Evolutionary conservation across 2,888 invertebrate genomes (phyloP).

Genomic region (Scaptomyza flava): DNA sequence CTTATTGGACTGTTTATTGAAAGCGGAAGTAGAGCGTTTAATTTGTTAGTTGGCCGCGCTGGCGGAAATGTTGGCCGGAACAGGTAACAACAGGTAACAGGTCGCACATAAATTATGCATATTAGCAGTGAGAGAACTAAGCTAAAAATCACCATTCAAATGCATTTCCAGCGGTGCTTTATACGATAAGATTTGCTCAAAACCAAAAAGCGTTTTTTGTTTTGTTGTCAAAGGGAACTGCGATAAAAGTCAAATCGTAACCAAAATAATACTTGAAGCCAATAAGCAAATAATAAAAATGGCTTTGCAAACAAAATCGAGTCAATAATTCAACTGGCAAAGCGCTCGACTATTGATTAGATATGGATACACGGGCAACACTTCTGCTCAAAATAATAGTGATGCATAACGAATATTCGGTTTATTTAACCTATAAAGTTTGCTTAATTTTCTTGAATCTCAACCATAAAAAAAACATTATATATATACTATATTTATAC

Average conservation of each 20-base stretch:
- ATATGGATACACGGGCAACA: conserved; percentile 30
- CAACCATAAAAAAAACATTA: too few relatives aligned
- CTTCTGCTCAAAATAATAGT: not conserved
- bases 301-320: conserved; percentile 52
- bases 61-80: conserved; percentile 34
- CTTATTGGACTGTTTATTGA: conserved; percentile 53
- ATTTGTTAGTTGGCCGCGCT: conserved; percentile 48
- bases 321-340: conserved; percentile 64
- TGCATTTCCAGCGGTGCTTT: conserved; percentile 2
- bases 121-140: not conserved
- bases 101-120: conserved; percentile 41
- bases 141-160: conserved; percentile 9
- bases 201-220: conserved; percentile 19
- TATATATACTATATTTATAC: too few relatives aligned
- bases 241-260: conserved; percentile 13
- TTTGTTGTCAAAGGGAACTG: conserved; percentile 17
- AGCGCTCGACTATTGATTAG: conserved; percentile 55
- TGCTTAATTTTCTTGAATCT: too few relatives aligned
- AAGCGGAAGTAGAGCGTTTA: conserved; percentile 67
- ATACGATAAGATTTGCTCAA: conserved; percentile 49
- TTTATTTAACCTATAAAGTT: too few relatives aligned
- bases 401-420: not conserved
- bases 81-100: conserved; percentile 47
- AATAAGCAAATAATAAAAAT: conserved; percentile 56
- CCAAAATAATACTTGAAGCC: conserved; percentile 53